phyloP scores from a whole-genome alignment of 2,888 invertebrate genomes.

The Lasioglossum malachurum region DNA sequence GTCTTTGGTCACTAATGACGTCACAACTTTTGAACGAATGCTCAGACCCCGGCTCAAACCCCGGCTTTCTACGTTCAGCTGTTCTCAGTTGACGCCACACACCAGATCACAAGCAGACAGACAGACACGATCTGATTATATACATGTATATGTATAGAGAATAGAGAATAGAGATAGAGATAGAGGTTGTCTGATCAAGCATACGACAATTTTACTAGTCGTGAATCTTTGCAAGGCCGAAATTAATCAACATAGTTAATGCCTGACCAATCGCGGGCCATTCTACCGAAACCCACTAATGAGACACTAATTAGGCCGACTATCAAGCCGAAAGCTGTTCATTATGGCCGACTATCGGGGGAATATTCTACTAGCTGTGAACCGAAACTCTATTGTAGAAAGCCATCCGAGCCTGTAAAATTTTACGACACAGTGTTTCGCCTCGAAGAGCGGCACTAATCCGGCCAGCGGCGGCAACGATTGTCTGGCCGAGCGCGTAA shows the following conservation, averaged over 20 bases:
- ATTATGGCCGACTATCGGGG: background rate
- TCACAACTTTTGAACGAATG: too few relatives aligned
- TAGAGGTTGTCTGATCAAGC: background rate
- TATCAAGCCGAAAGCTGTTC: background rate
- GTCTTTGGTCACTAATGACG: too few relatives aligned
- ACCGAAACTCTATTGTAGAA: background rate
- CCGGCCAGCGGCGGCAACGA: background rate
- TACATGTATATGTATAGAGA: too few relatives aligned
- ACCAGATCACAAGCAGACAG: too few relatives aligned
- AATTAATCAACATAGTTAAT: background rate
- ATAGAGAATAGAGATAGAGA: too few relatives aligned
- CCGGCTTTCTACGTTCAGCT: too few relatives aligned
- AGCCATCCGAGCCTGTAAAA: background rate
- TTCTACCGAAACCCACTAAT: background rate
- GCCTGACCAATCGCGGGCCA: background rate
- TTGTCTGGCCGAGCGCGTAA: constrained; percentile 1
- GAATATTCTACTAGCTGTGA: background rate
- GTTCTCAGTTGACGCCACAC: too few relatives aligned
- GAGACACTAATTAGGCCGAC: background rate
- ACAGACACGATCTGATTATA: too few relatives aligned
- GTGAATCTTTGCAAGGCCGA: background rate
- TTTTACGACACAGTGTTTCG: background rate
- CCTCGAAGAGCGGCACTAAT: background rate
- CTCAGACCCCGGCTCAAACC: too few relatives aligned
- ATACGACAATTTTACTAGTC: background rate